phyloP scores from a whole-genome alignment of 2,113 vertebrate genomes.

The Megaptera novaeangliae region DNA sequence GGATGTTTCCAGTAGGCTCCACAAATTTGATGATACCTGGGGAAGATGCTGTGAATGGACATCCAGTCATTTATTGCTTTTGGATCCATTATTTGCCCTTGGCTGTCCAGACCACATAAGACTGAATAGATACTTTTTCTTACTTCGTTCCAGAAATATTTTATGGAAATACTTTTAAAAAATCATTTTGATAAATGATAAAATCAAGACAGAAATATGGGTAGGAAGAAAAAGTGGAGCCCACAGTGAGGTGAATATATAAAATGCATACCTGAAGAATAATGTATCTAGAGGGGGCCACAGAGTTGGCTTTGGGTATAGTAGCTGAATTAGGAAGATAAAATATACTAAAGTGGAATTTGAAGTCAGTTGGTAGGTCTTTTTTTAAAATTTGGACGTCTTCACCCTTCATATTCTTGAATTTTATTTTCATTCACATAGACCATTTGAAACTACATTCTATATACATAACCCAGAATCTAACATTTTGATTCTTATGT shows the following conservation, averaged over 20 bases:
- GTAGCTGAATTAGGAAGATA: neutral
- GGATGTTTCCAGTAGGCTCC: neutral
- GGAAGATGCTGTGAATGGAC: neutral
- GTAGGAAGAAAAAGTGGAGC: neutral
- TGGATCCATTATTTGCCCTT: neutral
- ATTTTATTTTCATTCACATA: neutral
- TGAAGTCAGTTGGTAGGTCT: neutral
- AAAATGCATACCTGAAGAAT: neutral
- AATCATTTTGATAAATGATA: neutral
- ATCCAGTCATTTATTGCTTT: neutral
- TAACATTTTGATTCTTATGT: neutral
- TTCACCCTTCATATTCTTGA: neutral
- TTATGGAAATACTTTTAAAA: conserved; percentile 19
- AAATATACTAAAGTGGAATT: neutral
- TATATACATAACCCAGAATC: neutral
- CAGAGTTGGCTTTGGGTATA: neutral
- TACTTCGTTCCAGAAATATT: neutral
- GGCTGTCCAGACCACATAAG: neutral
- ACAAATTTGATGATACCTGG: neutral
- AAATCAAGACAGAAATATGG: neutral
- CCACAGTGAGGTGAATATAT: neutral
- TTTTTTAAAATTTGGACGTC: neutral
- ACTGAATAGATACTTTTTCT: neutral
- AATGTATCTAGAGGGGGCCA: neutral
- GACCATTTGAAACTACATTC: neutral